Conservation (phyloP, 2,113 vertebrate species). For the Columbina picui region DNA sequence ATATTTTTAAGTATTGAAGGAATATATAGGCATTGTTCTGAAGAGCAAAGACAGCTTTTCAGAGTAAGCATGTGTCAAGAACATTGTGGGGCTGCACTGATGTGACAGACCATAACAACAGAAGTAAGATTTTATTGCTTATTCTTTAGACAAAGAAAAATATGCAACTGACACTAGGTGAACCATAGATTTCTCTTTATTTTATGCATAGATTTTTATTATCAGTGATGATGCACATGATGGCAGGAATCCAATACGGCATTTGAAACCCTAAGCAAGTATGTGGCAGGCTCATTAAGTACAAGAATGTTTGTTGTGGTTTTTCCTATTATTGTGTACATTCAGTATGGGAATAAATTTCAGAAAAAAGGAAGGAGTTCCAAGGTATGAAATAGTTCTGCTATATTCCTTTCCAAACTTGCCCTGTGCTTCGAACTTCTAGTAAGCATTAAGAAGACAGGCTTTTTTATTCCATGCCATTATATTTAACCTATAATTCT, state of each 20-base stretch:
- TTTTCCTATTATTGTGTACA: neutral
- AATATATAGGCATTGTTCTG: neutral
- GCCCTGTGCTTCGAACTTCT: neutral
- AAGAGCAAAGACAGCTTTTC: neutral
- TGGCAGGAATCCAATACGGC: constrained; percentile 38
- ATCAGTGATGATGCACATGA: neutral
- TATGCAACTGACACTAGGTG: neutral
- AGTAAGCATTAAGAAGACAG: neutral
- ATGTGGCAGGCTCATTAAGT: neutral
- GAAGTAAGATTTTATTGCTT: neutral
- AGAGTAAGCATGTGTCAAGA: neutral
- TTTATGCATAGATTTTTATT: constrained; percentile 25
- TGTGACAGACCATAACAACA: neutral
- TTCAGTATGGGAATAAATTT: neutral
- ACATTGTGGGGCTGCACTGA: neutral
- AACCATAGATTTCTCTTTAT: neutral
- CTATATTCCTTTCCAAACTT: neutral
- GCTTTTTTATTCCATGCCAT: neutral
- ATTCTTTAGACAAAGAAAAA: neutral
- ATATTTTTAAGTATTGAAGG: neutral
- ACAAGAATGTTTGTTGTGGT: neutral
- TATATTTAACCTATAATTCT: neutral
- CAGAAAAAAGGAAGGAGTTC: neutral
- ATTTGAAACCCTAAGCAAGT: constrained; percentile 6
- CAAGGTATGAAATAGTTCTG: neutral